Conservation (phyloP, 2,888 invertebrate species). For the Selenia dentaria region DNA sequence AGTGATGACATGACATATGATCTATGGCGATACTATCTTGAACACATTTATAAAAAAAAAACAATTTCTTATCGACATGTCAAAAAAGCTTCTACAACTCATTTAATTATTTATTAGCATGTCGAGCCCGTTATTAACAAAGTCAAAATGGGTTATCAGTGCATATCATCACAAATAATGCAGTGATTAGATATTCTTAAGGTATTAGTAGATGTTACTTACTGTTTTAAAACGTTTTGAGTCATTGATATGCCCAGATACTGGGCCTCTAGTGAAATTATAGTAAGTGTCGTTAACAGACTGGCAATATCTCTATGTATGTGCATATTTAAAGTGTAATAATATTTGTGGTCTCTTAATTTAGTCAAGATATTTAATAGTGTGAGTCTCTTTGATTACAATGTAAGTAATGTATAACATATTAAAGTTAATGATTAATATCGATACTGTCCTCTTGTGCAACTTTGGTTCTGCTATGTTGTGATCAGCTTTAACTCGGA, state of each 20-base stretch:
- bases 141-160: conserved; percentile 78
- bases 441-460: conserved; percentile 78
- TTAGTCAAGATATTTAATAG: conserved; percentile 84
- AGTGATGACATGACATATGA: conserved; percentile 75
- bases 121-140: conserved; percentile 64
- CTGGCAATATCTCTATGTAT: conserved; percentile 82
- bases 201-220: conserved; percentile 83
- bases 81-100: conserved; percentile 67
- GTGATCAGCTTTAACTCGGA: conserved; percentile 81
- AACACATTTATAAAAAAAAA: conserved; percentile 58
- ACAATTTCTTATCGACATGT: conserved; percentile 63
- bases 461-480: conserved; percentile 81
- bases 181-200: conserved; percentile 83
- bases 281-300: conserved; percentile 81
- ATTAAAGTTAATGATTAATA: conserved; percentile 69
- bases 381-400: conserved; percentile 79
- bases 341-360: conserved; percentile 78
- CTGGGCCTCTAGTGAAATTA: conserved; percentile 82
- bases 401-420: conserved; percentile 75
- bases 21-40: conserved; percentile 68
- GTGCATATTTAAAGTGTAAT: conserved; percentile 81
- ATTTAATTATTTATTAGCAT: conserved; percentile 54
- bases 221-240: conserved; percentile 78
- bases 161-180: conserved; percentile 84
- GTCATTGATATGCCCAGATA: conserved; percentile 79